Evolutionary conservation across 1,140 invertebrate genomes (phyloP), one percentile per base, ranked within the genome.

Genomic region (Antheraea mylitta): DNA sequence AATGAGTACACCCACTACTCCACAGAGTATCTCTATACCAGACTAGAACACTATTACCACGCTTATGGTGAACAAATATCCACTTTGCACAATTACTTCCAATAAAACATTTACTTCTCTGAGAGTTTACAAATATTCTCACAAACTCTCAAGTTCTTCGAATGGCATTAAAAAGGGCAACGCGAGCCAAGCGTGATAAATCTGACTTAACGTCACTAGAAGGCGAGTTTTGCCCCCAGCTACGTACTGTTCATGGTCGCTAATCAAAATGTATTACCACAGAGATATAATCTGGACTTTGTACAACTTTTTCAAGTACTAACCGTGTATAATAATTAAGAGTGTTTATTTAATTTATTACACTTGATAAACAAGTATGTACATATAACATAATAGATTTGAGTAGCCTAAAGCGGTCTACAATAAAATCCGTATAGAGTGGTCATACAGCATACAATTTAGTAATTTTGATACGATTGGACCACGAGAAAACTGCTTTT

Each of bases 131-230:
- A 11, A 13, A 13, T 53, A 53, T 13, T 10, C 45, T 53, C 45
- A 53, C 45, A 53, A 53, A 53, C 45, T 53, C 45, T 53, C 19
- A 64, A 53, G 13, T 38, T 65, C 13, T 13, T 48, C 11, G 63
- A 75, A 80, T 81, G 80, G 81, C 76, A 77, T 75, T 81, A 76
- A 78, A 81, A 85, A 77, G 70, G 66, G 53, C 63, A 30, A n/a
- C 38, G 37, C 70, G 78, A 72, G 69, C 75, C 73, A 77, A 75
- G 68, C 45, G 82, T 82, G 77, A 90, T 87, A 86, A 89, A 87
- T 89, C 85, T 85, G 79, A 84, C 80, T 87, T 87, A 87, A 72
- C 73, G 86, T 85, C 81, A 75, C 76, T 80, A 76, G 68, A 72
- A 71, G 63, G 72, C 79, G 81, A 60, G 74, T 78, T 65, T 67